phyloP scores from a whole-genome alignment of 2,113 vertebrate genomes.

The Tor tambroides region DNA sequence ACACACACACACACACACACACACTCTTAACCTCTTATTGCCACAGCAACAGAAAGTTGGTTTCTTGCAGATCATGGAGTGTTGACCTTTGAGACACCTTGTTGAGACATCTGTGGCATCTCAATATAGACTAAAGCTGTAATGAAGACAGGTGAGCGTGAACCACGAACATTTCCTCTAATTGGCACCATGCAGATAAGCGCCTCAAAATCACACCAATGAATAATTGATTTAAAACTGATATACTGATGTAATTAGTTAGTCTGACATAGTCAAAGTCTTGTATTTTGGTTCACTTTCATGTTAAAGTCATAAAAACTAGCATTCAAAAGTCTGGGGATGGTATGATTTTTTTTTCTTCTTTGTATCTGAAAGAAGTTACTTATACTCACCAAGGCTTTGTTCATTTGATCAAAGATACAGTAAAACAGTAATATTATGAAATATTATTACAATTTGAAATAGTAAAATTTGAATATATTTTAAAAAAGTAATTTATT shows the following conservation, averaged over 20 bases:
- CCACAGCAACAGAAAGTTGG: not conserved
- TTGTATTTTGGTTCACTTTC: not conserved
- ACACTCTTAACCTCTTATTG: not conserved
- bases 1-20: not conserved
- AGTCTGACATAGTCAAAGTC: not conserved
- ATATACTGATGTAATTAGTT: constrained; percentile 12
- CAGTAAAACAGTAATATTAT: not conserved
- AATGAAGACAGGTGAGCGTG: constrained; percentile 40
- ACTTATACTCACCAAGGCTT: not conserved
- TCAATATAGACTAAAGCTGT: constrained; percentile 12
- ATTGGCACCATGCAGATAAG: constrained; percentile 54
- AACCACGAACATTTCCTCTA: constrained; percentile 41
- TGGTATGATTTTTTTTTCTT: too few species aligned
- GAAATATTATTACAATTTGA: too few species aligned
- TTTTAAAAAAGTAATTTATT: not conserved
- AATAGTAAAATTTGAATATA: too few species aligned
- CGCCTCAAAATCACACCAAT: constrained; percentile 18
- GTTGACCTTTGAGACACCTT: constrained; percentile 44
- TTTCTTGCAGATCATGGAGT: constrained; percentile 17
- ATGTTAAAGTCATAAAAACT: not conserved
- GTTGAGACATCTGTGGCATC: constrained; percentile 37
- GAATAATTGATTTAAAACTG: constrained; percentile 27
- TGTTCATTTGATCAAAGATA: not conserved
- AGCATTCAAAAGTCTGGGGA: not conserved
- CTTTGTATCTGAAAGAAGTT: not conserved